These are phyloP conservation scores for Gonioctena quinquepunctata DNA, from an alignment of 1,140 invertebrate species.

Conservation along the genomic window DNA sequence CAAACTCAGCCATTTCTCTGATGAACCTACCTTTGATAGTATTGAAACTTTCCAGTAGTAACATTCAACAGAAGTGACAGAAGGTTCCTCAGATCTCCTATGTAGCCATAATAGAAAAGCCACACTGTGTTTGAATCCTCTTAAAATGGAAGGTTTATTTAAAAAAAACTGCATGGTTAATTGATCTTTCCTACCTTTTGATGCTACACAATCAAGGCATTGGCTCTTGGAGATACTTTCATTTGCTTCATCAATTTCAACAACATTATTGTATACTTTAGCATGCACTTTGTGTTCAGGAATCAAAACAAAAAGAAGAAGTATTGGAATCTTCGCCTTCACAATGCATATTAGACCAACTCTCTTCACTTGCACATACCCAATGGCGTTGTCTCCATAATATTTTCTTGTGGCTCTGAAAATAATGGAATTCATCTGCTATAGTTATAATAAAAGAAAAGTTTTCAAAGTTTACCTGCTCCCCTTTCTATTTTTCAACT, in stretches of 20 bases:
- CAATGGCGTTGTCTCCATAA: neutral
- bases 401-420: no score
- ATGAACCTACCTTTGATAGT: neutral
- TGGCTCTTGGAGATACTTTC: neutral
- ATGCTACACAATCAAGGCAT: neutral
- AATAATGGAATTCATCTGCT: no score
- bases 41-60: conserved; percentile 43
- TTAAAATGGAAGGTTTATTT: neutral
- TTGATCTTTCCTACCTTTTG: neutral
- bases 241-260: neutral
- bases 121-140: conserved; percentile 45
- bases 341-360: neutral
- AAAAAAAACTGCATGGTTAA: neutral
- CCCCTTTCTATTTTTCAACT: no score
- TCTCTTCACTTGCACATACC: neutral
- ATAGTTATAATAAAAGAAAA: no score
- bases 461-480: no score
- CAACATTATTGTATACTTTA: neutral
- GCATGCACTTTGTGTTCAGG: neutral
- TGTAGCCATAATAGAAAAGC: conserved; percentile 53
- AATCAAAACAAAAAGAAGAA: no score
- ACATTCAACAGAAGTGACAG: conserved; percentile 44
- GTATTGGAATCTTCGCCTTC: neutral
- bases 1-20: neutral
- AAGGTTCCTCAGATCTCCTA: conserved; percentile 47